Percentiles rank a stretch among this genome's conserved stretches.
Evolutionary conservation across 1,140 invertebrate genomes (phyloP).

Genomic region (Cotesia glomerata): DNA sequence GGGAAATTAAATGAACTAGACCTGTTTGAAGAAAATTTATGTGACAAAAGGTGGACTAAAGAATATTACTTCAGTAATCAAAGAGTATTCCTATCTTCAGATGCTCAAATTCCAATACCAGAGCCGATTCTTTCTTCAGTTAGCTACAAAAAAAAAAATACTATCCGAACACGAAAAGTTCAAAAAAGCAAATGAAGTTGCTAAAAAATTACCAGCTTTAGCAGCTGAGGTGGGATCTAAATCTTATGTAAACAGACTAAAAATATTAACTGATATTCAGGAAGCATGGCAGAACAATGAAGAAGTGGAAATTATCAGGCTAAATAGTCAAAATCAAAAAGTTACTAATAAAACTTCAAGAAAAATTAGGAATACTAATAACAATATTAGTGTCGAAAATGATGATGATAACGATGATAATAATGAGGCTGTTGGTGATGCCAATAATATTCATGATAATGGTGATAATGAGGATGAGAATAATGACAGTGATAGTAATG

Average conservation of each 20-base stretch:
- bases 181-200: background rate
- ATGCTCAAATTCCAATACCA: background rate
- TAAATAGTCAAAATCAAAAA: background rate
- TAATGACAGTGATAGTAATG: background rate
- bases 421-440: too few species aligned
- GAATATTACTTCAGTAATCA: constrained; percentile 13
- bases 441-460: too few species aligned
- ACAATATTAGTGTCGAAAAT: background rate
- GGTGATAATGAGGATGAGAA: too few species aligned
- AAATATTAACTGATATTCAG: background rate
- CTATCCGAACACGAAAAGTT: background rate
- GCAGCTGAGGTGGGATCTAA: constrained; percentile 5
- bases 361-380: background rate
- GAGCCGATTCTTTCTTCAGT: background rate
- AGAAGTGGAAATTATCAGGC: background rate
- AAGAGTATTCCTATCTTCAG: constrained; percentile 3
- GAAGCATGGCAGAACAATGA: constrained; percentile 4
- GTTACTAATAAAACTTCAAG: background rate
- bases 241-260: background rate
- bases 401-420: too few species aligned
- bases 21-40: constrained; percentile 1
- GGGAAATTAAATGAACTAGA: background rate
- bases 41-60: constrained; percentile 22
- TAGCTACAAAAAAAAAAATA: background rate
- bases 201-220: constrained; percentile 2